Conservation (phyloP, 2,888 invertebrate genomes). For the Orthonevra nobilis region DNA sequence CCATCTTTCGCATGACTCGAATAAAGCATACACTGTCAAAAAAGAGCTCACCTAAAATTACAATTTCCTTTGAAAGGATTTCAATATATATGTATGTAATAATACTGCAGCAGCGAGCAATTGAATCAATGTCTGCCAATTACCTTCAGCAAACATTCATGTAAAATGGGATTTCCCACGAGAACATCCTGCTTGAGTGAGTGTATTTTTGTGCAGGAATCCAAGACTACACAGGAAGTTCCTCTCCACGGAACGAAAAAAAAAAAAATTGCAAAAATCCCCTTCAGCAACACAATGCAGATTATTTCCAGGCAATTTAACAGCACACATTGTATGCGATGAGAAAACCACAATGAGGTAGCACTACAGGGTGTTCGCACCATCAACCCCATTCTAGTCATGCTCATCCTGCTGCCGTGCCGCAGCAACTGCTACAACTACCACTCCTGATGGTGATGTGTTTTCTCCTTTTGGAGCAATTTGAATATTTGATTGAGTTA, state of each 20-base stretch:
- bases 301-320: constrained; percentile 70
- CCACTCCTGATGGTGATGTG: constrained; percentile 15
- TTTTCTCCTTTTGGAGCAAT: constrained; percentile 55
- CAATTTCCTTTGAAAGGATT: constrained; percentile 35
- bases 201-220: constrained; percentile 23
- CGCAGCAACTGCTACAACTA: background rate
- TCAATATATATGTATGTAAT: constrained; percentile 6
- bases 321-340: constrained; percentile 52
- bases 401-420: too few species aligned
- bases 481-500: constrained; percentile 71
- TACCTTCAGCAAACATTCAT: constrained; percentile 67
- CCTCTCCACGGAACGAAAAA: constrained; percentile 6
- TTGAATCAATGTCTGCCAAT: constrained; percentile 67
- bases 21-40: constrained; percentile 1
- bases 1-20: constrained; percentile 19
- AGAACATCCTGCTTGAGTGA: constrained; percentile 18
- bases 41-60: constrained; percentile 31
- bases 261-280: constrained; percentile 16
- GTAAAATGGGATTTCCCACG: constrained; percentile 64
- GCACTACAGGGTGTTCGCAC: constrained; percentile 23
- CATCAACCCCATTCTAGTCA: background rate
- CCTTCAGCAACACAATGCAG: constrained; percentile 58
- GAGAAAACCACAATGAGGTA: constrained; percentile 58
- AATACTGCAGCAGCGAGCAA: constrained; percentile 24
- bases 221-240: constrained; percentile 29